A percentile compares a stretch with the other conserved stretches of the same genome.
Evolutionary conservation across 2,888 invertebrate genomes (phyloP).

Genomic region (Malacosoma neustria): DNA sequence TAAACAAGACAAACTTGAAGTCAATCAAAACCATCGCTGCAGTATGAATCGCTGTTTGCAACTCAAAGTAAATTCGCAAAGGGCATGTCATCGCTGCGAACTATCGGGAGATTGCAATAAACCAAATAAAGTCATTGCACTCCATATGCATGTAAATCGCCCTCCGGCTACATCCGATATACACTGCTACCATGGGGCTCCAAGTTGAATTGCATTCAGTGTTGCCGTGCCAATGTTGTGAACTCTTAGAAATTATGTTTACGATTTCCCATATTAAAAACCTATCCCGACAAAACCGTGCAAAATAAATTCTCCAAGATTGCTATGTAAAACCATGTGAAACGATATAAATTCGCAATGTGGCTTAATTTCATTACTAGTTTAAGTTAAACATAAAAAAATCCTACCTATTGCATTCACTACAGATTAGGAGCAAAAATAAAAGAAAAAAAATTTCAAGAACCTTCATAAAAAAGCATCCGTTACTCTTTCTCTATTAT

Average conservation of each 20-base stretch:
- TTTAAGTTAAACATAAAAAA: too few relatives aligned
- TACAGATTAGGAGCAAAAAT: too few relatives aligned
- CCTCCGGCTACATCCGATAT: constrained; percentile 44
- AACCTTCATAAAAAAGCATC: too few relatives aligned
- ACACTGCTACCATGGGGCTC: constrained; percentile 62
- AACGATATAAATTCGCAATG: too few relatives aligned
- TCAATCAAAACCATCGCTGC: background rate
- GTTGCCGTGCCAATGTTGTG: too few relatives aligned
- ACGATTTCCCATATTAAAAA: constrained; percentile 10
- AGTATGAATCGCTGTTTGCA: constrained; percentile 19
- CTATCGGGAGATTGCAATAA: constrained; percentile 40
- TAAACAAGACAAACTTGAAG: background rate
- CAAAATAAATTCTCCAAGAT: background rate
- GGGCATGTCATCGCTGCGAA: constrained; percentile 24
- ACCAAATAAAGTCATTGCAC: constrained; percentile 41
- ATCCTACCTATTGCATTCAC: too few relatives aligned
- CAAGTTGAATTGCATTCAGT: too few relatives aligned
- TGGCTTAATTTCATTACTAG: too few relatives aligned
- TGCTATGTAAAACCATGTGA: too few relatives aligned
- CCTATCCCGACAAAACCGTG: background rate
- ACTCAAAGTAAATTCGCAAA: constrained; percentile 29
- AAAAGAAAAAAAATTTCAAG: too few relatives aligned
- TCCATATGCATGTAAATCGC: constrained; percentile 64
- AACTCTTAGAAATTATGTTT: constrained; percentile 28
- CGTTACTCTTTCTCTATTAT: too few relatives aligned